Evolutionary conservation across 2,888 invertebrate genomes (phyloP).

Genomic region (Slavum lentiscoides): DNA sequence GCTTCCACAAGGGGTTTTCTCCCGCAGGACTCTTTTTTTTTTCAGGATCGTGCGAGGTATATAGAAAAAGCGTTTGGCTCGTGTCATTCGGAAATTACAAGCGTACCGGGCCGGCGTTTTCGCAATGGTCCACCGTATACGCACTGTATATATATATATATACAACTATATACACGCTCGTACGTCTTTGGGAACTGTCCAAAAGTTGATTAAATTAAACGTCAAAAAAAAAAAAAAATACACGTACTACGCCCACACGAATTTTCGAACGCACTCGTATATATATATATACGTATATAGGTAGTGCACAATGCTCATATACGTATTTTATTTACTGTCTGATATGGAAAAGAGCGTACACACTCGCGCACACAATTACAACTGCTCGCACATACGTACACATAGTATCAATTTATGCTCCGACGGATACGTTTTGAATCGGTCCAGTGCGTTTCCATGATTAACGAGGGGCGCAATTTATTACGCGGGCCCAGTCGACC

Average conservation of each 20-base stretch:
- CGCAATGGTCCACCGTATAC: background rate
- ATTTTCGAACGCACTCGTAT: background rate
- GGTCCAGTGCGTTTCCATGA: constrained; percentile 28
- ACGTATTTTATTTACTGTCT: no score
- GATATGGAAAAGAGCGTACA: no score
- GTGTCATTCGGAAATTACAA: constrained; percentile 5
- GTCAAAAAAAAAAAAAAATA: background rate
- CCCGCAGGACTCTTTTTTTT: no score
- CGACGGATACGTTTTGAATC: constrained; percentile 30
- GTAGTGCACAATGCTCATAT: no score
- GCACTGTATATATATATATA: background rate
- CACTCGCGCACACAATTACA: no score
- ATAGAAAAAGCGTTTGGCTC: background rate
- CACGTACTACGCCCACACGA: background rate
- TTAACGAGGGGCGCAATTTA: constrained; percentile 25
- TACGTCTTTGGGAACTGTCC: constrained; percentile 24
- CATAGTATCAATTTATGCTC: constrained; percentile 34
- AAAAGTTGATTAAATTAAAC: constrained; percentile 46
- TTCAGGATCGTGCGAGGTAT: background rate
- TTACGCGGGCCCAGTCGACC: background rate
- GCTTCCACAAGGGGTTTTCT: no score
- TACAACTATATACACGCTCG: background rate
- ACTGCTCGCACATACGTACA: no score
- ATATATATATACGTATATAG: no score
- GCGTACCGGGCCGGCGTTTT: constrained; percentile 12